Conservation (phyloP, 2,888 invertebrate genomes). For the Chamaedrilus cognettii region DNA sequence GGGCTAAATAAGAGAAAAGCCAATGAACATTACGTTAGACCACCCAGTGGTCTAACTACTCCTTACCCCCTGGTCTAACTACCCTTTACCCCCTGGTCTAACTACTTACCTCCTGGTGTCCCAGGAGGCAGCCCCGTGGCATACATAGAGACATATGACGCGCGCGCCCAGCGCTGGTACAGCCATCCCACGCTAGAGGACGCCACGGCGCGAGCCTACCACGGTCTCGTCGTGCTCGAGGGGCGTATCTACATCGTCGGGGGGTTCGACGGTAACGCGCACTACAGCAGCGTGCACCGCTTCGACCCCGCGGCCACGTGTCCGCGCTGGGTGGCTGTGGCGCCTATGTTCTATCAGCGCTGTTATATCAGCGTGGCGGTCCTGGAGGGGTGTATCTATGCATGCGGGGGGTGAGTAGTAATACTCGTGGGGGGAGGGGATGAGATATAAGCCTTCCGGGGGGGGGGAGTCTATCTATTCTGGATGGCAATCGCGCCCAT, state of each 20-base stretch:
- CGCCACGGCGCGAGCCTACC: conserved; percentile 76
- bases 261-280: conserved; percentile 61
- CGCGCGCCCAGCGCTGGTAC: conserved; percentile 72
- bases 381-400: conserved; percentile 55
- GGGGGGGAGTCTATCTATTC: too few species aligned
- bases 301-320: conserved; percentile 50
- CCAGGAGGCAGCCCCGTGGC: conserved; percentile 69
- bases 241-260: conserved; percentile 58
- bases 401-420: conserved; percentile 57
- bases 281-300: conserved; percentile 58
- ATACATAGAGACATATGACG: conserved; percentile 61
- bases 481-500: conserved; percentile 62
- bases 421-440: too few species aligned
- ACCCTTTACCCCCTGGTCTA: too few species aligned
- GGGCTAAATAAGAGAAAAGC: too few species aligned
- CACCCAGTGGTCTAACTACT: too few species aligned
- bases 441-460: too few species aligned
- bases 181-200: conserved; percentile 66
- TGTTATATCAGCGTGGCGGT: conserved; percentile 69
- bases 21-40: too few species aligned
- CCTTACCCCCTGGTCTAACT: too few species aligned
- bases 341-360: conserved; percentile 61
- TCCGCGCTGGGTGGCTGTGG: conserved; percentile 58
- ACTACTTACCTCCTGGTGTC: too few species aligned
- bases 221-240: conserved; percentile 66